These are phyloP conservation scores for Linnaemya vulpina DNA, from an alignment of 2,888 invertebrate genomes.

Conservation along the genomic window DNA sequence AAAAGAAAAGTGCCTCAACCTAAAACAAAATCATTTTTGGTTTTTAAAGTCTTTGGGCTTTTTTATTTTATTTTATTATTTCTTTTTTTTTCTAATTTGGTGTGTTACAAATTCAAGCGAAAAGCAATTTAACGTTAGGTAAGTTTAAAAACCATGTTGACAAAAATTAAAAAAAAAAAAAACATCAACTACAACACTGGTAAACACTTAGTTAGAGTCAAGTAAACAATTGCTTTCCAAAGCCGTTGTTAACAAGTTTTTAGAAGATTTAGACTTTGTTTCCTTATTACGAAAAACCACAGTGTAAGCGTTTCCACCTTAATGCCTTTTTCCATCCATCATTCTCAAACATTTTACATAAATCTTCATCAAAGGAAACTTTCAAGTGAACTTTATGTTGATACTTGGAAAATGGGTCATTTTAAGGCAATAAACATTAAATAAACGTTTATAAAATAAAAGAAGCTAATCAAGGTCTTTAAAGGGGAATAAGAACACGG, in stretches of 20 bases:
- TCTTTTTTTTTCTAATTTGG: background rate
- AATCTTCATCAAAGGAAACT: constrained; percentile 52
- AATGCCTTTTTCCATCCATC: constrained; percentile 9
- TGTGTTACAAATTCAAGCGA: constrained; percentile 69
- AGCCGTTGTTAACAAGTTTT: background rate
- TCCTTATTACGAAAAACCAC: background rate
- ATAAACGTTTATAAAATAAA: background rate
- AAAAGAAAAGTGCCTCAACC: constrained; percentile 52
- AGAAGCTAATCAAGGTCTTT: constrained; percentile 13
- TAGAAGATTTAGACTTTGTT: background rate
- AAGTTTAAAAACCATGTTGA: constrained; percentile 57
- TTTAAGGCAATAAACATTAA: constrained; percentile 25
- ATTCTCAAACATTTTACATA: constrained; percentile 46
- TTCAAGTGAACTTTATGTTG: constrained; percentile 37
- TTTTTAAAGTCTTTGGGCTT: constrained; percentile 34
- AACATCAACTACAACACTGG: constrained; percentile 5
- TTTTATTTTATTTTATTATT: background rate
- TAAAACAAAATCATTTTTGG: constrained; percentile 55
- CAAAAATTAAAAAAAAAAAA: background rate
- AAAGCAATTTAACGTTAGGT: constrained; percentile 70
- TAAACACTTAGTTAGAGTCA: constrained; percentile 16
- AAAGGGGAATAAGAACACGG: background rate
- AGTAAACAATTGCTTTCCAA: background rate
- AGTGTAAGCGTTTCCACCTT: constrained; percentile 26
- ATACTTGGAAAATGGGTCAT: constrained; percentile 31